These are phyloP conservation scores for Hirudinaria manillensis DNA, from an alignment of 2,888 invertebrate genomes.

Conservation along the genomic window DNA sequence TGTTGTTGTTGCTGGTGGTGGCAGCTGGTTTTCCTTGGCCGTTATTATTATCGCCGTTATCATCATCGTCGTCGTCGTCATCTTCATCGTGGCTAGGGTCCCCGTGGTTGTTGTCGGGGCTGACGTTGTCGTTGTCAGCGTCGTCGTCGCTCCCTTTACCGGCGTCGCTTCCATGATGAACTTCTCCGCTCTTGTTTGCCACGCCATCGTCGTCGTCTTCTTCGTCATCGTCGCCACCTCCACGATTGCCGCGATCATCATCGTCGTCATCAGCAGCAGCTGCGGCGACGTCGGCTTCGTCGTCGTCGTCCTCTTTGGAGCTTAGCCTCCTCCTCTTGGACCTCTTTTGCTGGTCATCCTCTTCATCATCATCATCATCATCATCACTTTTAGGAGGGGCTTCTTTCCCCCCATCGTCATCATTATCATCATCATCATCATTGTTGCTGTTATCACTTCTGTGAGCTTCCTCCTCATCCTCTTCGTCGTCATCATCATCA, in stretches of 20 bases:
- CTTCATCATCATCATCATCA: not conserved
- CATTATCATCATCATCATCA: conserved; percentile 4
- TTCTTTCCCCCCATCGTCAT: not conserved
- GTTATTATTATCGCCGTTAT: too few species aligned
- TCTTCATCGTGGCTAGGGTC: not conserved
- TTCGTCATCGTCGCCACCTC: not conserved
- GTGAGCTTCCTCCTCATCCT: not conserved
- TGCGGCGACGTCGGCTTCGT: not conserved
- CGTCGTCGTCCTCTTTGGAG: not conserved
- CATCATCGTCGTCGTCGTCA: conserved; percentile 3
- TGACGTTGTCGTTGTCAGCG: not conserved
- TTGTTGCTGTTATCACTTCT: not conserved
- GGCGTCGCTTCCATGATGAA: not conserved
- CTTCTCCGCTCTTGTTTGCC: not conserved
- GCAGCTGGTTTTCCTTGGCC: not conserved
- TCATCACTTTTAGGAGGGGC: not conserved
- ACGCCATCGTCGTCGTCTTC: not conserved
- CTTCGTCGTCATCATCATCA: not conserved
- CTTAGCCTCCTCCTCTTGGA: not conserved
- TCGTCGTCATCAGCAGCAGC: not conserved
- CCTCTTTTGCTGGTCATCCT: not conserved
- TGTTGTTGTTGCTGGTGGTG: not conserved
- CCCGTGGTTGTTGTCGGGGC: not conserved
- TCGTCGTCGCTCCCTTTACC: too few species aligned
- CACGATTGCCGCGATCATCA: not conserved